These are phyloP conservation scores for Sus scrofa DNA, from an alignment of 2,113 vertebrate species.

Conservation along the genomic window DNA sequence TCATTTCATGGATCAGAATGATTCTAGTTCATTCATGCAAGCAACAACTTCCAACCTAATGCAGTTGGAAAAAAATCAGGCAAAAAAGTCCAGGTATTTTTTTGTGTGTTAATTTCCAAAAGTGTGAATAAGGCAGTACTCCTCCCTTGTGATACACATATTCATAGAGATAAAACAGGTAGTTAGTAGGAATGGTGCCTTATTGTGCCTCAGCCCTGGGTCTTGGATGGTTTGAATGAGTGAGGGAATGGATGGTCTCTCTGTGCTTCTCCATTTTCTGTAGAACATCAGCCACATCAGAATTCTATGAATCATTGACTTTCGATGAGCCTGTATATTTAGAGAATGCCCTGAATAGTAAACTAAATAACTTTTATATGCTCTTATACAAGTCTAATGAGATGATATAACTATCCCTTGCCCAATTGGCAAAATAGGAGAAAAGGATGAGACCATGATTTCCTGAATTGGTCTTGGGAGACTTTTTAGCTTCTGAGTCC, in stretches of 20 bases:
- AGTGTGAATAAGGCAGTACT: background rate
- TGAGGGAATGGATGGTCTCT: background rate
- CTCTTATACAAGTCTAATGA: conserved; percentile 13
- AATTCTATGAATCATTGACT: conserved; percentile 10
- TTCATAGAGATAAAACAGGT: background rate
- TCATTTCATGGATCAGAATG: background rate
- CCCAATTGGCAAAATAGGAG: background rate
- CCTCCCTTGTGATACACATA: background rate
- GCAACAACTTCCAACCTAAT: background rate
- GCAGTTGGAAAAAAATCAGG: background rate
- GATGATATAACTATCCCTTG: background rate
- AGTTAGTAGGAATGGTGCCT: background rate
- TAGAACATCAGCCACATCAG: background rate
- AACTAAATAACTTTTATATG: background rate
- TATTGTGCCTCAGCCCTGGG: background rate
- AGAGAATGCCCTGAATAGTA: conserved; percentile 13
- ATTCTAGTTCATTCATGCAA: background rate
- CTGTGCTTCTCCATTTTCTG: background rate
- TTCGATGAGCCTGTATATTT: conserved; percentile 35
- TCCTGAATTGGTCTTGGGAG: background rate
- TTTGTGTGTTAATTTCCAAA: background rate
- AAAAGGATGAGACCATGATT: background rate
- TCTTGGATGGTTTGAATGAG: conserved; percentile 12
- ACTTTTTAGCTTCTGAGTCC: background rate
- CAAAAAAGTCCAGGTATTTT: background rate